Base-by-base conservation (phyloP, 2,113 vertebrate genomes). In the Hyperoodon ampullatus region DNA sequence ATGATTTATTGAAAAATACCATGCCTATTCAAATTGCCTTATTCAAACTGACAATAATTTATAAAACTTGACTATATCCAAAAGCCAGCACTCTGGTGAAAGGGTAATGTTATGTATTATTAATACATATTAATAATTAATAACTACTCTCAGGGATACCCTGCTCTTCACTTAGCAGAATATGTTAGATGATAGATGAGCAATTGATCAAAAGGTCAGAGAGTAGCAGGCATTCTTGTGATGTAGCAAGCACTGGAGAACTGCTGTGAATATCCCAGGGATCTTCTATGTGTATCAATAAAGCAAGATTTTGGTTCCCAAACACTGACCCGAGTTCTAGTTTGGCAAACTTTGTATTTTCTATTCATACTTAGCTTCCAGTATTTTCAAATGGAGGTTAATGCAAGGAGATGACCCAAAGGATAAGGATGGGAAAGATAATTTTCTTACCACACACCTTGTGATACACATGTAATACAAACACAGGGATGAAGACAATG, bases 81-180 rank as follows among this genome's bases (percentile, higher is more conserved):
- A 95, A 95, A 95, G 94, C 81, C 71, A 95, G 80, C 24, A 70
- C 58, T 96, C 83, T 26, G 35, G 58, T 84, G 90, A 97, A 97
- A 96, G 70, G 35, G 92, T 94, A 95, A 88, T 66, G 65, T 44
- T 82, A 97, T 98, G 39, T 68, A 93, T 97, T 98, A 97, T 97
- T 96, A 95, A 97, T 96, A 84, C 21, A 77, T 78, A 87, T 97
- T 96, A 98, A 98, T 93, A 96, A 92, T 97, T 93, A 95, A 97
- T 81, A 78, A 33, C 90, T 97, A 93, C 97, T 97, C 97, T 93
- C 96, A 95, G 95, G 92, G 96, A 96, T 88, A 97, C 74, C 96
- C 83, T 93, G 78, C 90, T 97, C 65, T 95, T 92, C 8, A 23
- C 83, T 97, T 95, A 94, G 95, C 87, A 85, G 94, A 95, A 94